Conservation (phyloP, 2,888 invertebrate species). For the Heliconius sara region DNA sequence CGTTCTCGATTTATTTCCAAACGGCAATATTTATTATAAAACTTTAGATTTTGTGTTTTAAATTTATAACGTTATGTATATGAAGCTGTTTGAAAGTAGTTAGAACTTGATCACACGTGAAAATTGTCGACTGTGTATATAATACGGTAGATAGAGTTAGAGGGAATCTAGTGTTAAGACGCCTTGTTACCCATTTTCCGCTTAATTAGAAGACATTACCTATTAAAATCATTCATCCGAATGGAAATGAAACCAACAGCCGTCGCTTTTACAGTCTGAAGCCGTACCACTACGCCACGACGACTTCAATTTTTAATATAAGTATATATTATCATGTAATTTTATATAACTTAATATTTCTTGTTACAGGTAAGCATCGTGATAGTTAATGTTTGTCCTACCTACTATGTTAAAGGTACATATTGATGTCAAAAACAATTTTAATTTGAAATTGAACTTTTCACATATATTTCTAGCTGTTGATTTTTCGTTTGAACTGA, state of each 20-base stretch:
- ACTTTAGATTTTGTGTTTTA: slow-evolving; percentile 7
- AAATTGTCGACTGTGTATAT: not conserved
- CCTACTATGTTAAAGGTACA: not conserved
- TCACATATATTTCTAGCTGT: no score
- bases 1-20: slow-evolving; percentile 15
- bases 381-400: not conserved
- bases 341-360: not conserved
- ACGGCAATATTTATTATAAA: slow-evolving; percentile 21
- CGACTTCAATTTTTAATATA: no score
- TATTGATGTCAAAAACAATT: not conserved
- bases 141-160: no score
- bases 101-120: not conserved
- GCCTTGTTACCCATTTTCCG: no score
- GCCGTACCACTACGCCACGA: no score
- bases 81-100: not conserved
- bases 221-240: no score
- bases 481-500: no score
- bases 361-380: slow-evolving; percentile 4
- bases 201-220: no score
- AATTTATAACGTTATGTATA: not conserved
- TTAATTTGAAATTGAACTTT: no score
- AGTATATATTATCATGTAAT: not conserved
- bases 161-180: no score
- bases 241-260: no score
- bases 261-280: no score